A percentile compares a stretch with the other conserved stretches of the same genome.
phyloP scores from a whole-genome alignment of 35 echinoderm and acorn worm genomes.

The Acanthaster planci region DNA sequence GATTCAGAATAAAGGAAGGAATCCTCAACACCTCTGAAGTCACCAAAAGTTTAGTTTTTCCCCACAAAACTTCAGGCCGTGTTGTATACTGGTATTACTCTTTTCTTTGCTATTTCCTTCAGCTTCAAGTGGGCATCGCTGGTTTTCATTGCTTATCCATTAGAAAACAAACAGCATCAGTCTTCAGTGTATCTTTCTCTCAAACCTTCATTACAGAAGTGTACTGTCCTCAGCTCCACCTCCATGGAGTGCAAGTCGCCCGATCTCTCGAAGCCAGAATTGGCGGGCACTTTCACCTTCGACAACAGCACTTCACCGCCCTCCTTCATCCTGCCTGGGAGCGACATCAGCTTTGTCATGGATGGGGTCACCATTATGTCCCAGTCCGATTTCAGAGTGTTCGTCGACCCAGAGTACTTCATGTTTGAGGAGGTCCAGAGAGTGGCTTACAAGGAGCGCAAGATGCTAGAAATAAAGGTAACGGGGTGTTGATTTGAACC shows the following conservation, averaged over 20 bases:
- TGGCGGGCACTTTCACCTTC: not conserved
- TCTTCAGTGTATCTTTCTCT: not conserved
- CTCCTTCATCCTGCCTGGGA: not conserved
- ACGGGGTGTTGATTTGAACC: no score
- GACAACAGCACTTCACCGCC: not conserved
- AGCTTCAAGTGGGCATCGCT: no score
- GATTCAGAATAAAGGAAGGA: no score
- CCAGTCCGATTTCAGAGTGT: not conserved
- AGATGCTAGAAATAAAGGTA: not conserved
- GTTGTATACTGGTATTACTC: no score
- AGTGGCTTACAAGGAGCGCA: not conserved
- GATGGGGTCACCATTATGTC: constrained; percentile 46
- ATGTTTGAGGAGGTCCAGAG: not conserved
- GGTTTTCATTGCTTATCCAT: no score
- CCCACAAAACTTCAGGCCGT: no score
- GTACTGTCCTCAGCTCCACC: constrained; percentile 9
- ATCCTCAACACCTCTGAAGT: no score
- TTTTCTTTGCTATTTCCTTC: no score
- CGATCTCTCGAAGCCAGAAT: not conserved
- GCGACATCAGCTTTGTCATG: constrained; percentile 44
- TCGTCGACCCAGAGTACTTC: not conserved
- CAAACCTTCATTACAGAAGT: constrained; percentile 25
- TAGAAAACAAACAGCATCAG: no score
- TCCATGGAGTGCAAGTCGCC: constrained; percentile 55
- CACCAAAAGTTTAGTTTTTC: no score